Evolutionary conservation across 2,113 vertebrate genomes (phyloP).

Genomic region (Sander lucioperca): DNA sequence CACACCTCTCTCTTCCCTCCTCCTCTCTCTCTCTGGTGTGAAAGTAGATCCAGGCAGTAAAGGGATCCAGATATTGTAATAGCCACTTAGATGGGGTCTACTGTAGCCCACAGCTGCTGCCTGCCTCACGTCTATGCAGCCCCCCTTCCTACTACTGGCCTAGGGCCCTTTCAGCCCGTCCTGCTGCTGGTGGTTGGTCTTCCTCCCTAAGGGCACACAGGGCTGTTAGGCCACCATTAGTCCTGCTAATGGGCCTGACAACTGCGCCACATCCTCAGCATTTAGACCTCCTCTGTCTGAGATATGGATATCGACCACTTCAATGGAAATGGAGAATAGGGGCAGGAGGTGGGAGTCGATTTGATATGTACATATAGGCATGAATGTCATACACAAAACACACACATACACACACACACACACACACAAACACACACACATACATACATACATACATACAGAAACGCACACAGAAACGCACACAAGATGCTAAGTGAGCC

Average conservation of each 20-base stretch:
- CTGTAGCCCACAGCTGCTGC: conserved; percentile 65
- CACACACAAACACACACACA: background rate
- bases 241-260: conserved; percentile 78
- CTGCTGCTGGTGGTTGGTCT: conserved; percentile 73
- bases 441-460: background rate
- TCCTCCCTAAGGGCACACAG: conserved; percentile 72
- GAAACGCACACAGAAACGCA: conserved; percentile 15
- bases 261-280: conserved; percentile 76
- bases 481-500: background rate
- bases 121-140: conserved; percentile 39
- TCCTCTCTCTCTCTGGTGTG: conserved; percentile 37
- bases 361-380: conserved; percentile 55
- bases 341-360: conserved; percentile 40
- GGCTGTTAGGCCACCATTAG: conserved; percentile 81
- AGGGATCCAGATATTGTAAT: conserved; percentile 66
- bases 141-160: conserved; percentile 21
- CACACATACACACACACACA: conserved; percentile 28
- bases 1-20: background rate
- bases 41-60: conserved; percentile 64
- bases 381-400: conserved; percentile 34
- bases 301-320: conserved; percentile 81
- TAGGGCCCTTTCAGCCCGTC: conserved; percentile 61
- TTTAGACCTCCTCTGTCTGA: conserved; percentile 72
- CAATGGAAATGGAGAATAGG: conserved; percentile 64
- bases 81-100: conserved; percentile 69